Evolutionary conservation across 1,140 invertebrate genomes (phyloP), one percentile per base, ranked within the genome.

Genomic region (Platorchestia sp.): DNA sequence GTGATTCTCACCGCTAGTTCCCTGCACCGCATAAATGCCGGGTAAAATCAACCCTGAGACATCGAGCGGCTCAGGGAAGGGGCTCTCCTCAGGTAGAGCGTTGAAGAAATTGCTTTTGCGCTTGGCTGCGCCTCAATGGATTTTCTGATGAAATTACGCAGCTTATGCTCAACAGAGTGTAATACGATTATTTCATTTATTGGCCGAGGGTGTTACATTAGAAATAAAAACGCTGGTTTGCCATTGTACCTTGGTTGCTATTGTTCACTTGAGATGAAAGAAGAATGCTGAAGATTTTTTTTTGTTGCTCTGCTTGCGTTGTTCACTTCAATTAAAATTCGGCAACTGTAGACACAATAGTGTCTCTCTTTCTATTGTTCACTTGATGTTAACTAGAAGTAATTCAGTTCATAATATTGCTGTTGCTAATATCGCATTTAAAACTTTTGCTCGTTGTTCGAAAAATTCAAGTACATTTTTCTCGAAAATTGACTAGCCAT

Each of bases 81-180:
- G 41, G n/a, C 87, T 41, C 87, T 89, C 10, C 87, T 41, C n/a
- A 89, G 87, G 87, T 89, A 89, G 36, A 41, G 87, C 87, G 59
- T 93, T 45, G 41, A 93, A 93, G 91, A 93, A 93, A 93, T 93
- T 93, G 91, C 91, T 93, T 93, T 45, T 47, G 40, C 91, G 44
- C 91, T 93, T 45, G 91, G n/a, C 91, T 93, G 91, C 1, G 3
- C 40, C 91, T 45, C 91, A 93, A 93, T 93, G 43, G 91, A 47
- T 93, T 93, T 93, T 45, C 91, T 93, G 91, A 93, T 93, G 43
- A 93, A 93, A 93, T 93, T 93, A 93, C 91, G 91, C 91, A 93
- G 91, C 91, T 93, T 93, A 93, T 93, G 91, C 36, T 93, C 91
- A 93, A 44, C 91, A 47, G 45, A 93, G 91, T 93, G 91, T 93